Conservation (phyloP, 2,113 vertebrate species). For the Sporophila hypoxantha region DNA sequence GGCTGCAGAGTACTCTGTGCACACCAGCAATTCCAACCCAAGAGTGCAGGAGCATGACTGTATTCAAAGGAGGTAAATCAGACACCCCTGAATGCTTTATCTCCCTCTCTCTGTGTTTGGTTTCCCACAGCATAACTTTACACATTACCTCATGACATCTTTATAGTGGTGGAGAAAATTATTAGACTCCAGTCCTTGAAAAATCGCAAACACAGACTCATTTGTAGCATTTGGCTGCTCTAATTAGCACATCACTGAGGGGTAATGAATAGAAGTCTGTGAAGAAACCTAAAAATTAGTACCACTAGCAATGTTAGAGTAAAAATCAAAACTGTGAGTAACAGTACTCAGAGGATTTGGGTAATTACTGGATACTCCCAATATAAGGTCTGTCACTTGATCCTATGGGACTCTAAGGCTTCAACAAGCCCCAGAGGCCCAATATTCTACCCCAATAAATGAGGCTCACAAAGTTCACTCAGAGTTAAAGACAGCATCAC, state of each 20-base stretch:
- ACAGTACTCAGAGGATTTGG: conserved; percentile 44
- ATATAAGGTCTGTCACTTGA: conserved; percentile 34
- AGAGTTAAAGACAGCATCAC: background rate
- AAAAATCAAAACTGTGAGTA: conserved; percentile 56
- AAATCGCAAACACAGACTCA: conserved; percentile 45
- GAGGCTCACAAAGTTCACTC: conserved; percentile 20
- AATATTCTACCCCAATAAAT: conserved; percentile 28
- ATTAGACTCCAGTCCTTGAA: conserved; percentile 26
- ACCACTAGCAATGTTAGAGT: conserved; percentile 46
- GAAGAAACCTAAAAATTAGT: conserved; percentile 53
- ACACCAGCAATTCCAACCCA: background rate
- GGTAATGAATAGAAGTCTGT: conserved; percentile 51
- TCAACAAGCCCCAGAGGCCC: background rate
- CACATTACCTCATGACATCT: conserved; percentile 47
- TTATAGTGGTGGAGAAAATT: conserved; percentile 27
- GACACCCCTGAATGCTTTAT: conserved; percentile 36
- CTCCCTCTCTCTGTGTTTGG: conserved; percentile 27
- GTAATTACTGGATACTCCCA: conserved; percentile 49
- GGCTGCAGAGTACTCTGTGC: background rate
- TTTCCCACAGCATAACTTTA: conserved; percentile 43
- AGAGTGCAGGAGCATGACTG: background rate
- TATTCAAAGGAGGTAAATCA: conserved; percentile 37
- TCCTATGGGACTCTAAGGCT: conserved; percentile 7
- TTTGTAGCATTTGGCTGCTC: conserved; percentile 50
- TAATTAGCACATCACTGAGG: conserved; percentile 63